These are phyloP conservation scores for Dendroctonus valens DNA, from an alignment of 1,140 invertebrate species.

Conservation along the genomic window DNA sequence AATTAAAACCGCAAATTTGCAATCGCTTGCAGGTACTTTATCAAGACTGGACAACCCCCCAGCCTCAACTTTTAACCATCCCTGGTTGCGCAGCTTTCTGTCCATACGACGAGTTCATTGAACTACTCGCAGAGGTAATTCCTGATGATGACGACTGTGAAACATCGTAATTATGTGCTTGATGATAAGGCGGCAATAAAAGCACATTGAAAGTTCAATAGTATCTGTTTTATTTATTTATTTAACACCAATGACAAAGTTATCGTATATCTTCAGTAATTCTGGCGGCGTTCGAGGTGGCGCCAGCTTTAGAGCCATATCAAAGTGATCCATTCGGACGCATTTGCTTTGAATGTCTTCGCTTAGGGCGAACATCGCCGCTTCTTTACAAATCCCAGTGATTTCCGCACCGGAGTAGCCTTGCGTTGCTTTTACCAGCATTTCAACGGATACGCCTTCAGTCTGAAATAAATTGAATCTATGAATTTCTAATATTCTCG, in stretches of 20 bases:
- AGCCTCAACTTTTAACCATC: slow-evolving; percentile 5
- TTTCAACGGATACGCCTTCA: slow-evolving; percentile 61
- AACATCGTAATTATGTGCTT: not conserved
- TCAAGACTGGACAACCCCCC: slow-evolving; percentile 4
- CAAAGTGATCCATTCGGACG: slow-evolving; percentile 66
- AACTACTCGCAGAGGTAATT: slow-evolving; percentile 6
- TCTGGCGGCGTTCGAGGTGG: slow-evolving; percentile 68
- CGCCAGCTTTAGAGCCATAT: slow-evolving; percentile 63
- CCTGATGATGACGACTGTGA: not conserved
- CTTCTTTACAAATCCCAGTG: slow-evolving; percentile 82
- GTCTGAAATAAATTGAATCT: slow-evolving; percentile 32
- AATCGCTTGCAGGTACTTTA: not conserved
- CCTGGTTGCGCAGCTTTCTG: slow-evolving; percentile 6
- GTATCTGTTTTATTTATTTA: not conserved
- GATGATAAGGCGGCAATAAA: not conserved
- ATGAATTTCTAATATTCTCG: not conserved
- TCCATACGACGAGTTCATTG: slow-evolving; percentile 7
- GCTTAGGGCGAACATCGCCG: slow-evolving; percentile 75
- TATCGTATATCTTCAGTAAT: slow-evolving; percentile 65
- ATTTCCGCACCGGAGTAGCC: slow-evolving; percentile 89
- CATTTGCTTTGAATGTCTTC: slow-evolving; percentile 61
- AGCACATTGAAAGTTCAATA: not conserved
- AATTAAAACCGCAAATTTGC: not conserved
- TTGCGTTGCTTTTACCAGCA: slow-evolving; percentile 65
- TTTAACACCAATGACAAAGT: slow-evolving; percentile 30